phyloP scores from a whole-genome alignment of 2,113 vertebrate genomes.

The Pollachius pollachius region DNA sequence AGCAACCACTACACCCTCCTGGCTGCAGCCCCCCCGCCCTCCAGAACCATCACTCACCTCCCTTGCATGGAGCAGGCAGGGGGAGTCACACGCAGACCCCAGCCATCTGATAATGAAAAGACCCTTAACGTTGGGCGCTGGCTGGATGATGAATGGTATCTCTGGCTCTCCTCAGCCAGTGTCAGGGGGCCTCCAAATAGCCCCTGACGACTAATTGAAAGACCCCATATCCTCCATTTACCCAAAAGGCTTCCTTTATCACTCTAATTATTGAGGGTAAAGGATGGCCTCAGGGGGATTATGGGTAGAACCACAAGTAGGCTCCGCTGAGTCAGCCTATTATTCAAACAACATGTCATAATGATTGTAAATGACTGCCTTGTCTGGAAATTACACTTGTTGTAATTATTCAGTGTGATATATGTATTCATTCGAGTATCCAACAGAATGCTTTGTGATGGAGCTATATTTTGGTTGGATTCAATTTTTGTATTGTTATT shows the following conservation, averaged over 20 bases:
- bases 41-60: conserved; percentile 44
- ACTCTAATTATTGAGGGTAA: conserved; percentile 63
- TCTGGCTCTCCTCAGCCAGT: conserved; percentile 74
- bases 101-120: conserved; percentile 78
- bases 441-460: no score
- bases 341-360: conserved; percentile 67
- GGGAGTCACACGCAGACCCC: conserved; percentile 44
- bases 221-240: conserved; percentile 57
- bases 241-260: conserved; percentile 40
- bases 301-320: conserved; percentile 52
- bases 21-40: conserved; percentile 81
- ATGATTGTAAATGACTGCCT: conserved; percentile 3
- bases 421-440: no score
- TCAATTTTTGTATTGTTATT: no score
- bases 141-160: conserved; percentile 86
- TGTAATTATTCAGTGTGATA: no score
- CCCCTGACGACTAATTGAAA: conserved; percentile 82
- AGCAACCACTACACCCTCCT: no score
- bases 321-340: conserved; percentile 69
- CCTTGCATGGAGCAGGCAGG: conserved; percentile 32
- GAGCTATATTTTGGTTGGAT: no score
- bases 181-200: conserved; percentile 78
- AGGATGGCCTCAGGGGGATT: conserved; percentile 45
- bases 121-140: conserved; percentile 75
- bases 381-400: not conserved